phyloP scores from a whole-genome alignment of 2,797 vertebrate genomes.

The Coilia nasus region DNA sequence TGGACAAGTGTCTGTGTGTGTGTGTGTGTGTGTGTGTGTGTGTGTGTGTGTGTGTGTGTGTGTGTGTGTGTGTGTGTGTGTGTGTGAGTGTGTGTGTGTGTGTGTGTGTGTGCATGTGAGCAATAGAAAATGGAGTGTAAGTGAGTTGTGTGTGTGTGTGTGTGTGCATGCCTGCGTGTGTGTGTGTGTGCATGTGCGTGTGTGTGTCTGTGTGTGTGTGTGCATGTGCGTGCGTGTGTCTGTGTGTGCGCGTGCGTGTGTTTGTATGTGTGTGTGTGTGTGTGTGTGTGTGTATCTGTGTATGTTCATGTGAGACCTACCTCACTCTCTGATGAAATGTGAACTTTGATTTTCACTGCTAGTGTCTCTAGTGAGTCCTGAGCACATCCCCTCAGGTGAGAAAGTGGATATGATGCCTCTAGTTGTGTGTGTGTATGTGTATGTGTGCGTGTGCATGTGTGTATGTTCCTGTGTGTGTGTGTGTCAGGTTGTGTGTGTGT shows the following conservation, averaged over 20 bases:
- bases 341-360: slow-evolving; percentile 28
- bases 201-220: no score
- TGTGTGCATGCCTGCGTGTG: no score
- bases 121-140: no score
- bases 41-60: neutral
- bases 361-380: slow-evolving; percentile 49
- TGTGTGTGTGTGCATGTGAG: neutral
- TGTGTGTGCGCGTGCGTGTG: slow-evolving; percentile 26
- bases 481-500: neutral
- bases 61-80: neutral
- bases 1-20: neutral
- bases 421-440: neutral
- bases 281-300: no score
- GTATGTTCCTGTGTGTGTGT: no score
- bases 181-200: no score
- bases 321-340: neutral
- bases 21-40: slow-evolving; percentile 7
- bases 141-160: no score
- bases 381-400: slow-evolving; percentile 64
- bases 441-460: no score
- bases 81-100: slow-evolving; percentile 30
- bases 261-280: neutral
- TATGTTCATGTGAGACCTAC: neutral
- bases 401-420: slow-evolving; percentile 55
- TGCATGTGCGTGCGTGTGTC: slow-evolving; percentile 19